Conservation (phyloP, 2,888 invertebrate genomes). For the Melolontha melolontha region DNA sequence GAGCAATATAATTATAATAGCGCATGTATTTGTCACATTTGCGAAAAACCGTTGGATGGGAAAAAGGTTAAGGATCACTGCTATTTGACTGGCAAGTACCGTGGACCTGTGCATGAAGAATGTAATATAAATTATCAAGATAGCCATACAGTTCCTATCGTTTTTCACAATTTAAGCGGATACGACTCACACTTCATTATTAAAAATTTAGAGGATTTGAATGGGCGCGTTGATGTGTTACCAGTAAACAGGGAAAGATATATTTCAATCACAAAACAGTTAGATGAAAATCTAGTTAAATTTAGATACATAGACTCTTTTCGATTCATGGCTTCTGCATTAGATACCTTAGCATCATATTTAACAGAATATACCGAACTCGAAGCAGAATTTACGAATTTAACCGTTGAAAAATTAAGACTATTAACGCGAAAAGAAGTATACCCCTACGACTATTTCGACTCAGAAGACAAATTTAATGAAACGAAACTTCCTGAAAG, state of each 20-base stretch:
- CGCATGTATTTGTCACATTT: constrained; percentile 38
- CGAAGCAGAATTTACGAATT: constrained; percentile 45
- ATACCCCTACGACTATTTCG: no score
- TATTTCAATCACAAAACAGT: constrained; percentile 50
- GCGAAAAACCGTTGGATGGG: constrained; percentile 28
- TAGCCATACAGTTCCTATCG: constrained; percentile 49
- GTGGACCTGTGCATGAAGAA: constrained; percentile 50
- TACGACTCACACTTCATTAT: constrained; percentile 46
- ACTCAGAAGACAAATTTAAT: no score
- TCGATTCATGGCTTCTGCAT: constrained; percentile 49
- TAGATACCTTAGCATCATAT: no score
- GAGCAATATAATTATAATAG: neutral
- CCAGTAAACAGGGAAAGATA: constrained; percentile 50
- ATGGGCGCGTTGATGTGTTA: constrained; percentile 14
- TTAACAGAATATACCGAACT: no score
- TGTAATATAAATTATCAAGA: no score
- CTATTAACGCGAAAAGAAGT: constrained; percentile 17
- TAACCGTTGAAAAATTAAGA: constrained; percentile 6
- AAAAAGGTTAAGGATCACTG: constrained; percentile 50
- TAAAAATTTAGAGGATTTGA: constrained; percentile 6
- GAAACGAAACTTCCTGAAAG: constrained; percentile 57
- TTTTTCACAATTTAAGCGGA: constrained; percentile 44
- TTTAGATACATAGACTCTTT: constrained; percentile 51
- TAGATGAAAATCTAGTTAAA: constrained; percentile 40
- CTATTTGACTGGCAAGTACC: constrained; percentile 51